Conservation (phyloP, 2,888 invertebrate genomes). For the Spodoptera exigua region DNA sequence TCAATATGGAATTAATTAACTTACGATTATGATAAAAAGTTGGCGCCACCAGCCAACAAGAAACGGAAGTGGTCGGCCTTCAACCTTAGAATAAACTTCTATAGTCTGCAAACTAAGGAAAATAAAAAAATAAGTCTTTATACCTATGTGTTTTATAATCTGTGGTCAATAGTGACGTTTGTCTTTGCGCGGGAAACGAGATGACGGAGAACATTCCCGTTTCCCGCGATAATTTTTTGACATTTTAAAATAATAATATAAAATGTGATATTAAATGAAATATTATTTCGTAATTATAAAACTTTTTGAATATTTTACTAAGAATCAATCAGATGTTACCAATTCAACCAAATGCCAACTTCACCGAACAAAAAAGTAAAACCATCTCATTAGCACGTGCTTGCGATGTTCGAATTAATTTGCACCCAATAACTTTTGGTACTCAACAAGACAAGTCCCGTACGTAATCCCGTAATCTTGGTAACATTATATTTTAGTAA, state of each 20-base stretch:
- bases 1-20: slow-evolving; percentile 36
- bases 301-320: too few relatives aligned
- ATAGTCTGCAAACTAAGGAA: slow-evolving; percentile 18
- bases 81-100: slow-evolving; percentile 53
- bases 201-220: slow-evolving; percentile 4
- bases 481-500: slow-evolving; percentile 49
- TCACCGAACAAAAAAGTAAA: slow-evolving; percentile 23
- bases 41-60: slow-evolving; percentile 66
- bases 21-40: slow-evolving; percentile 60
- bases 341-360: not conserved
- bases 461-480: slow-evolving; percentile 60
- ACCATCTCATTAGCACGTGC: slow-evolving; percentile 13
- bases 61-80: slow-evolving; percentile 64
- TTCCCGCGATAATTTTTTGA: not conserved
- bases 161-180: slow-evolving; percentile 34
- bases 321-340: too few relatives aligned
- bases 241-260: too few relatives aligned
- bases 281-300: too few relatives aligned
- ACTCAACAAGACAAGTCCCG: slow-evolving; percentile 54
- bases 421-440: slow-evolving; percentile 22
- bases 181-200: slow-evolving; percentile 20
- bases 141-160: slow-evolving; percentile 20
- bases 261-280: too few relatives aligned
- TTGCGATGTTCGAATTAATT: slow-evolving; percentile 23
- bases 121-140: slow-evolving; percentile 25